phyloP scores from a whole-genome alignment of 2,797 vertebrate species.

The Brotula barbata region DNA sequence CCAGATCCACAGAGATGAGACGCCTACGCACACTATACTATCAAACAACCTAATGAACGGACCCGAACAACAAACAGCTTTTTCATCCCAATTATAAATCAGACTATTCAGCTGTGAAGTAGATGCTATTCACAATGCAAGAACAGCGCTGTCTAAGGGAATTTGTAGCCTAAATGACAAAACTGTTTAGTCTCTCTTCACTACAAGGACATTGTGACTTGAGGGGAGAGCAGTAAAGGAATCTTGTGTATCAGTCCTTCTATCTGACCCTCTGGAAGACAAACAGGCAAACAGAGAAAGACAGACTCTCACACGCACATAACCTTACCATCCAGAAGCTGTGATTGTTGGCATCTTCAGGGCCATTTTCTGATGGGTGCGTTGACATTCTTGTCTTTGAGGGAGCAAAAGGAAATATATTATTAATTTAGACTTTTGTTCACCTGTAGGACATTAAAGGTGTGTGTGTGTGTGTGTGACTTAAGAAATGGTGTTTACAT shows the following conservation, averaged over 20 bases:
- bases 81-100: neutral
- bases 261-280: neutral
- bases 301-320: slow-evolving; percentile 3
- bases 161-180: slow-evolving; percentile 12
- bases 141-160: slow-evolving; percentile 32
- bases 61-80: slow-evolving; percentile 11
- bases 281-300: slow-evolving; percentile 7
- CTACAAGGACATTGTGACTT: slow-evolving; percentile 31
- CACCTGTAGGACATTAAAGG: too few species aligned
- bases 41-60: slow-evolving; percentile 15
- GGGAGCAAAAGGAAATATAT: slow-evolving; percentile 3
- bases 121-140: slow-evolving; percentile 22
- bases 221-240: neutral
- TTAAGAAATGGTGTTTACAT: too few species aligned
- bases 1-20: slow-evolving; percentile 14
- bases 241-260: neutral
- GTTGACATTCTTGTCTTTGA: slow-evolving; percentile 76
- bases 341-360: slow-evolving; percentile 71
- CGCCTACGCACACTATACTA: slow-evolving; percentile 22
- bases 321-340: slow-evolving; percentile 81
- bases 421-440: slow-evolving; percentile 31
- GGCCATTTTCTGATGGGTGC: slow-evolving; percentile 53
- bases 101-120: neutral
- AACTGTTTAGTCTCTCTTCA: slow-evolving; percentile 47
- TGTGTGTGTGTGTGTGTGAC: too few species aligned